A percentile compares a stretch with the other conserved stretches of the same genome.
phyloP scores from a whole-genome alignment of 2,888 invertebrate species.

The Danaus chrysippus region DNA sequence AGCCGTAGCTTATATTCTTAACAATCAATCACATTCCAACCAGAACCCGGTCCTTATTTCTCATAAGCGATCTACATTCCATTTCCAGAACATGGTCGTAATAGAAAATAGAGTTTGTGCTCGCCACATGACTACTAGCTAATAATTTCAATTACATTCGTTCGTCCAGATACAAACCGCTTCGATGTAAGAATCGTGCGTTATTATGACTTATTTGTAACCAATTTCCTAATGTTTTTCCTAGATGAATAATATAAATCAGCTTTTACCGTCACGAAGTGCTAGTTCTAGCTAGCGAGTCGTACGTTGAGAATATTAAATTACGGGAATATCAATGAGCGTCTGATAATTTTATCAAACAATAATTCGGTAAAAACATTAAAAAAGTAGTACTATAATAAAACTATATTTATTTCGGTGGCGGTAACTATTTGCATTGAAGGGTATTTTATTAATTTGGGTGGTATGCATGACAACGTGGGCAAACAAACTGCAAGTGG shows the following conservation, averaged over 20 bases:
- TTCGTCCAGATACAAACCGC: constrained; percentile 11
- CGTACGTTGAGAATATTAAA: not conserved
- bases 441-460: constrained; percentile 49
- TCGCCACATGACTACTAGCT: constrained; percentile 17
- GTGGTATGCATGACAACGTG: constrained; percentile 67
- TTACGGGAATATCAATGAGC: not conserved
- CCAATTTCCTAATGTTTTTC: constrained; percentile 13
- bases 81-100: constrained; percentile 31
- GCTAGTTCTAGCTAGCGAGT: not conserved
- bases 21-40: constrained; percentile 29
- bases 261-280: not conserved
- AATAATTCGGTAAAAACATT: not conserved
- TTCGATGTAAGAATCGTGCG: not conserved
- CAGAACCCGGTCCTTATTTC: constrained; percentile 28
- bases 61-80: constrained; percentile 34
- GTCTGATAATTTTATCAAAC: not conserved
- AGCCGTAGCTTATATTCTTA: constrained; percentile 17
- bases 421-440: constrained; percentile 22
- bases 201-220: constrained; percentile 1
- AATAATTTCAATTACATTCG: constrained; percentile 27
- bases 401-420: constrained; percentile 3
- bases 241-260: constrained; percentile 19
- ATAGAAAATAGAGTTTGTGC: constrained; percentile 25
- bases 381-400: no score
- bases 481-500: constrained; percentile 55